These are phyloP conservation scores for Spodoptera frugiperda DNA, from an alignment of 1,140 invertebrate species.

Conservation along the genomic window DNA sequence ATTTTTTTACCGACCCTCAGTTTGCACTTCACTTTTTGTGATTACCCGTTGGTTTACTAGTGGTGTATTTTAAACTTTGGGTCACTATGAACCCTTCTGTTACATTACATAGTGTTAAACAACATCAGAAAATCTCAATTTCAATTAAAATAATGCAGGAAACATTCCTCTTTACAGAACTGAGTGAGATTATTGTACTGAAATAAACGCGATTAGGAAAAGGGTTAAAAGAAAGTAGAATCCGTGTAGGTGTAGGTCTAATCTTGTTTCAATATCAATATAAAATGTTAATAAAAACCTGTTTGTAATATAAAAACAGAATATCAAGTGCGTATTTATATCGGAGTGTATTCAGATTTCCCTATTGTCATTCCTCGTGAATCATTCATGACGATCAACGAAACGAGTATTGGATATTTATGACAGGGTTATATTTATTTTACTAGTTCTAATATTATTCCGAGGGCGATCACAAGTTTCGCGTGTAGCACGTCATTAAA, in stretches of 20 bases:
- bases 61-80: not conserved
- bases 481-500: conserved; percentile 22
- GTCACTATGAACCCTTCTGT: too few species aligned
- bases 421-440: conserved; percentile 13
- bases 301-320: conserved; percentile 12
- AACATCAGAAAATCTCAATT: too few species aligned
- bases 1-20: conserved; percentile 11
- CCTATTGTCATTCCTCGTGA: conserved; percentile 15
- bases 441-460: conserved; percentile 13
- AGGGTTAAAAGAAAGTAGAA: too few species aligned
- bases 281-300: conserved; percentile 12
- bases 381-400: conserved; percentile 32
- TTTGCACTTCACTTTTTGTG: conserved; percentile 11
- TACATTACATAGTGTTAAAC: too few species aligned
- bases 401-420: conserved; percentile 28
- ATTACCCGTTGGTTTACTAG: not conserved
- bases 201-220: too few species aligned
- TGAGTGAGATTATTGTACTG: too few species aligned
- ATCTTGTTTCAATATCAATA: not conserved
- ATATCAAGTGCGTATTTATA: not conserved
- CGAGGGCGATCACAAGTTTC: conserved; percentile 11
- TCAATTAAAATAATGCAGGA: too few species aligned
- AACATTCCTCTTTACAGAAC: too few species aligned
- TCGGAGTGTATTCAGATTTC: conserved; percentile 7
- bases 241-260: not conserved